phyloP scores from a whole-genome alignment of 92 coral and sea anemone species.

The Zoanthus gigantus region DNA sequence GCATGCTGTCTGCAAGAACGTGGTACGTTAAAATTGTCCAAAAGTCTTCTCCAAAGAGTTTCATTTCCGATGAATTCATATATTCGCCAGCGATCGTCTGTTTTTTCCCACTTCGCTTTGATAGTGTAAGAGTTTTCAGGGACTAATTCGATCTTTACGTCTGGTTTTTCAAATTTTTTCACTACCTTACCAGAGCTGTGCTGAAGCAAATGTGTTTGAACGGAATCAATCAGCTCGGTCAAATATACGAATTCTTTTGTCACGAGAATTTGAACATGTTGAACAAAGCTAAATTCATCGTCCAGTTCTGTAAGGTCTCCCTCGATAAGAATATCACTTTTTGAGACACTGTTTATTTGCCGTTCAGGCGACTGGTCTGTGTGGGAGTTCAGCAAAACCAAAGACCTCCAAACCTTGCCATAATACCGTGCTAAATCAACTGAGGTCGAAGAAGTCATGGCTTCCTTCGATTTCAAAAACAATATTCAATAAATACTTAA shows the following conservation, averaged over 20 bases:
- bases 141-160: constrained; percentile 70
- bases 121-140: constrained; percentile 87
- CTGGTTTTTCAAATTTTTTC: constrained; percentile 75
- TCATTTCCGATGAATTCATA: constrained; percentile 85
- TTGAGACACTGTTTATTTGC: constrained; percentile 15
- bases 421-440: constrained; percentile 28
- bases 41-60: constrained; percentile 78
- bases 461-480: constrained; percentile 5
- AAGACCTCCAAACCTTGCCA: constrained; percentile 32
- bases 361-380: constrained; percentile 24
- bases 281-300: constrained; percentile 75
- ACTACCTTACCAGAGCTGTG: constrained; percentile 79
- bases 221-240: constrained; percentile 75
- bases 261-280: constrained; percentile 83
- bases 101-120: constrained; percentile 83
- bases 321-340: constrained; percentile 80
- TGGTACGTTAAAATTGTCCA: constrained; percentile 66
- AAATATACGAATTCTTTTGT: constrained; percentile 86
- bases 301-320: constrained; percentile 90
- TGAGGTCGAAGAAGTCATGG: constrained; percentile 15
- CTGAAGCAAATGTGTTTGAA: constrained; percentile 78
- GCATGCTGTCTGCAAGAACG: background rate
- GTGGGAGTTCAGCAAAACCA: constrained; percentile 22
- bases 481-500: background rate
- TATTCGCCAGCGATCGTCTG: constrained; percentile 63